These are phyloP conservation scores for Caradrina kadenii DNA, from an alignment of 2,888 invertebrate genomes.

Conservation along the genomic window DNA sequence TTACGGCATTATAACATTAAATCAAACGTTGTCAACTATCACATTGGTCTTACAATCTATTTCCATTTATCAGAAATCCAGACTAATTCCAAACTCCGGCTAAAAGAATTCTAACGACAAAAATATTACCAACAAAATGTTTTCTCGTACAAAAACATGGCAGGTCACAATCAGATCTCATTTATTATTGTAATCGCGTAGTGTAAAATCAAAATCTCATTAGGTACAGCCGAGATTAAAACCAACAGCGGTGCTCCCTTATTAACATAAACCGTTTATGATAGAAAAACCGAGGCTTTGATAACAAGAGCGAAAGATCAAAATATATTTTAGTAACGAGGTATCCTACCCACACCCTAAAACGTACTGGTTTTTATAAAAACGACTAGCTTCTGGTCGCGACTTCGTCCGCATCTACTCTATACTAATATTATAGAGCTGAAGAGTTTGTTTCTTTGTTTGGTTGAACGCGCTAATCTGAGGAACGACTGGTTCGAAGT, in stretches of 20 bases:
- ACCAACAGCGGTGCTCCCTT: conserved; percentile 16
- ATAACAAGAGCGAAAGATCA: conserved; percentile 15
- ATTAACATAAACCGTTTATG: conserved; percentile 57
- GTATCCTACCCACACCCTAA: background rate
- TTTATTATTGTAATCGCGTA: conserved; percentile 46
- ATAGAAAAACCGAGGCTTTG: conserved; percentile 34
- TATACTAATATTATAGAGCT: no score
- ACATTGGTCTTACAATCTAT: background rate
- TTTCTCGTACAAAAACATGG: conserved; percentile 14
- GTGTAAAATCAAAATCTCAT: conserved; percentile 42
- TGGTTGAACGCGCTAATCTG: no score
- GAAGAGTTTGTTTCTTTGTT: no score
- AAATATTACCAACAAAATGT: conserved; percentile 31
- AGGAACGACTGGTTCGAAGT: no score
- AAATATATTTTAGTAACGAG: conserved; percentile 31
- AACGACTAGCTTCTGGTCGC: no score
- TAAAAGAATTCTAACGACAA: conserved; percentile 5
- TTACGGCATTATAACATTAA: background rate
- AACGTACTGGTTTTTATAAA: no score
- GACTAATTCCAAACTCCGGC: background rate
- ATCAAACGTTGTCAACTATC: no score
- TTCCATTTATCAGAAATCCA: background rate
- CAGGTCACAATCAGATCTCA: conserved; percentile 42
- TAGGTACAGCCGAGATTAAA: conserved; percentile 27
- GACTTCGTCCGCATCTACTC: no score